phyloP scores from a whole-genome alignment of 2,888 invertebrate species.

The Cephonodes hylas region DNA sequence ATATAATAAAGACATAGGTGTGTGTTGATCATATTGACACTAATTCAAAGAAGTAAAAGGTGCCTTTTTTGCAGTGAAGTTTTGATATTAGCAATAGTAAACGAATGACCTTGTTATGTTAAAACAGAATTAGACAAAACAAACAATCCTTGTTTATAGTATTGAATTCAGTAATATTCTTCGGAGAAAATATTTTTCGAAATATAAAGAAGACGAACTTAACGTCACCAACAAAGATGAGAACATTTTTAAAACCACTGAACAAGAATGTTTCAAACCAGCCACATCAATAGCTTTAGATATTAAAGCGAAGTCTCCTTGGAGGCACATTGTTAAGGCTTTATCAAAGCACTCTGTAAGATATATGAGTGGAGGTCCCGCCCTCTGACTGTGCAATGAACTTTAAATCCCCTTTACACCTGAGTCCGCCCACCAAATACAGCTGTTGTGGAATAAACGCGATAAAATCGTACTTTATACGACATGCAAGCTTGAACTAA shows the following conservation, averaged over 20 bases:
- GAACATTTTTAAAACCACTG: constrained; percentile 25
- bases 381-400: constrained; percentile 74
- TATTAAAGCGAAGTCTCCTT: constrained; percentile 47
- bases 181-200: too few relatives aligned
- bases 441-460: constrained; percentile 67
- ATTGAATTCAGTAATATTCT: too few relatives aligned
- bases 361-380: constrained; percentile 66
- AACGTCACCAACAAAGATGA: too few relatives aligned
- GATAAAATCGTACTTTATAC: constrained; percentile 67
- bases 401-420: constrained; percentile 75
- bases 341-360: constrained; percentile 65
- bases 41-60: too few relatives aligned
- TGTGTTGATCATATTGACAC: too few relatives aligned
- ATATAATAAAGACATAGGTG: too few relatives aligned
- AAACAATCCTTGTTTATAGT: too few relatives aligned
- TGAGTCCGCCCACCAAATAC: constrained; percentile 70
- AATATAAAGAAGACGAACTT: too few relatives aligned
- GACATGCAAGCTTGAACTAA: constrained; percentile 57
- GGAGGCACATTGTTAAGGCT: constrained; percentile 50
- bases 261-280: constrained; percentile 21
- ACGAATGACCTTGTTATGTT: too few relatives aligned
- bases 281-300: constrained; percentile 36
- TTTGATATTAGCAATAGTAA: too few relatives aligned
- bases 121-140: too few relatives aligned
- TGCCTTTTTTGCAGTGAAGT: too few relatives aligned